Percentiles rank a stretch among this genome's conserved stretches.
These are phyloP conservation scores for Notodonta dromedarius DNA, from an alignment of 2,888 invertebrate species.

Conservation along the genomic window DNA sequence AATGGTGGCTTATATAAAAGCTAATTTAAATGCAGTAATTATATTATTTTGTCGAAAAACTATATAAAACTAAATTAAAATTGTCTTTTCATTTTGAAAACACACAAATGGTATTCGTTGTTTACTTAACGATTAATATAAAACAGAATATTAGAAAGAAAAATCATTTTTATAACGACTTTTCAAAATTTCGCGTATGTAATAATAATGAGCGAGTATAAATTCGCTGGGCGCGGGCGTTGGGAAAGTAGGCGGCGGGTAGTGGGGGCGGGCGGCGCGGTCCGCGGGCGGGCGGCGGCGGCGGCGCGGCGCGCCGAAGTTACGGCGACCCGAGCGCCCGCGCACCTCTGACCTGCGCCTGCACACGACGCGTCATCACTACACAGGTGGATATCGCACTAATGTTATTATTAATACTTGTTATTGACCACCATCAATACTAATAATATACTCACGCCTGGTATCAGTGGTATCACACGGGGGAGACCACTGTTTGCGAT, in stretches of 20 bases:
- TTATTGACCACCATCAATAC: no score
- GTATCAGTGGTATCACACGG: no score
- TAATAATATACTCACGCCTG: no score
- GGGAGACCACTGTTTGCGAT: no score
- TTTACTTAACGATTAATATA: no score
- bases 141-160: no score
- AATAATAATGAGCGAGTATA: slow-evolving; percentile 24
- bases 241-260: slow-evolving; percentile 24
- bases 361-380: slow-evolving; percentile 20
- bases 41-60: no score
- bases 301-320: slow-evolving; percentile 12
- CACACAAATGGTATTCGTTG: no score
- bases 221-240: slow-evolving; percentile 23
- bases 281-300: slow-evolving; percentile 33
- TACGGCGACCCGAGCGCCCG: slow-evolving; percentile 15
- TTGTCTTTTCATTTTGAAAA: no score
- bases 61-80: no score
- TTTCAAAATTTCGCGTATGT: neutral
- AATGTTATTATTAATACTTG: neutral
- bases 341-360: slow-evolving; percentile 40
- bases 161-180: neutral
- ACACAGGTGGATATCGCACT: slow-evolving; percentile 3
- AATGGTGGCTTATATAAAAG: no score
- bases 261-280: slow-evolving; percentile 21
- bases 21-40: no score